Evolutionary conservation across 2,888 invertebrate genomes (phyloP), one percentile per base, ranked within the genome.

Genomic region (Amitus sp.): DNA sequence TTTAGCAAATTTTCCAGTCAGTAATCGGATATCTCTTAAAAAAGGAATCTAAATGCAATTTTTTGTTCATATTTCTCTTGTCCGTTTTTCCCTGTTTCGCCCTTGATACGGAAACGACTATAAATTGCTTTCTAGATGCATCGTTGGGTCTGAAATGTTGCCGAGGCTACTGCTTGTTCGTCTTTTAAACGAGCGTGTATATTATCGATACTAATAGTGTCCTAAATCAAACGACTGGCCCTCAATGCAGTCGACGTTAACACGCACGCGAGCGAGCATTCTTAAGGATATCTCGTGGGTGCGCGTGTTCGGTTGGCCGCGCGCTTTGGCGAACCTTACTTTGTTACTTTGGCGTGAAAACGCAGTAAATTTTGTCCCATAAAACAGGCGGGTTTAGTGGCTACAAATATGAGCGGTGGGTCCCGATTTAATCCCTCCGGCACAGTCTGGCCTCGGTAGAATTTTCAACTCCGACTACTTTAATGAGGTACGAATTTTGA

Each of bases 401-500:
- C 78, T 74, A 79, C 79, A 79, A 79, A 79, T 78, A 78, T 76
- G 77, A 72, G 67, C 73, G 69, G 69, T 67, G 69, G 69, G 65
- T 58, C 65, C 55, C 59, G 68, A 69, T 69, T 71, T 74, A 73
- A 75, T 76, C 72, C 72, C 70, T 69, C 67, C 58, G 62, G 53
- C 56, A 50, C 57, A 43, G 43, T 46, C 50, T 53, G 54, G 58
- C 58, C 42, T 47, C 52, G 62, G 66, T 65, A 63, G 67, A 59
- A 65, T 69, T 54, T 53, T 66, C 63, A 63, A 63, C 60, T 66
- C 66, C 72, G 68, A 67, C 73, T 70, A 69, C 76, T 77, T 77
- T 77, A 78, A 77, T 78, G 77, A 76, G 75, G 73, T 73, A 74
- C 76, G 72, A 73, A 77, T 69, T 77, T 79, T 77, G 73, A 77